These are phyloP conservation scores for Drosophila longiperda DNA, from an alignment of 2,888 invertebrate genomes.

Conservation along the genomic window DNA sequence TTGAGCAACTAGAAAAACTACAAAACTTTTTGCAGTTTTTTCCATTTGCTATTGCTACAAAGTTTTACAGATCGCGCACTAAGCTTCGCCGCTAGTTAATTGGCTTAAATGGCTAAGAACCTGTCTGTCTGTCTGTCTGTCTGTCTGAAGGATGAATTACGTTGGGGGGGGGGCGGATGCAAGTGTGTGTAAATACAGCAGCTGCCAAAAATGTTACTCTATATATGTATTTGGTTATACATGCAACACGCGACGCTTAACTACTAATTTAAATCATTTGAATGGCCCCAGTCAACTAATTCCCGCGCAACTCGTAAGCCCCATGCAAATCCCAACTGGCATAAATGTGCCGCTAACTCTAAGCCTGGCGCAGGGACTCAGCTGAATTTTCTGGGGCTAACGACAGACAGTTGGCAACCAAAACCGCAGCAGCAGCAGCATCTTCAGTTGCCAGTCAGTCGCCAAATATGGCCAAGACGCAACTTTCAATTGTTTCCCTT, in stretches of 20 bases:
- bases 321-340: slow-evolving; percentile 67
- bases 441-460: slow-evolving; percentile 9
- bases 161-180: not conserved
- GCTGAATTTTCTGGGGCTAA: slow-evolving; percentile 22
- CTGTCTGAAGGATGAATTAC: slow-evolving; percentile 10
- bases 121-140: not conserved
- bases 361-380: not conserved
- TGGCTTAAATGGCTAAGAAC: slow-evolving; percentile 16
- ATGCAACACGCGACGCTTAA: slow-evolving; percentile 14
- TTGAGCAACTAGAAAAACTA: not conserved
- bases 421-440: slow-evolving; percentile 43
- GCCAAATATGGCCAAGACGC: slow-evolving; percentile 28
- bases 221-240: not conserved
- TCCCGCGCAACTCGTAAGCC: slow-evolving; percentile 58
- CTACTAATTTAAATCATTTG: slow-evolving; percentile 75
- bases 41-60: not conserved
- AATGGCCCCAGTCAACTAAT: slow-evolving; percentile 64
- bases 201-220: slow-evolving; percentile 7
- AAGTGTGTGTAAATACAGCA: slow-evolving; percentile 2
- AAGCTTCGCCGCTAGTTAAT: slow-evolving; percentile 33
- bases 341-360: slow-evolving; percentile 60
- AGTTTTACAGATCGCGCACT: not conserved
- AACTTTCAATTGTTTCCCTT: slow-evolving; percentile 71
- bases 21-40: not conserved
- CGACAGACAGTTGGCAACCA: slow-evolving; percentile 48